Percentiles rank a stretch among this genome's conserved stretches.
These are phyloP conservation scores for Masticophis lateralis DNA, from an alignment of 2,797 vertebrate genomes.

Conservation along the genomic window DNA sequence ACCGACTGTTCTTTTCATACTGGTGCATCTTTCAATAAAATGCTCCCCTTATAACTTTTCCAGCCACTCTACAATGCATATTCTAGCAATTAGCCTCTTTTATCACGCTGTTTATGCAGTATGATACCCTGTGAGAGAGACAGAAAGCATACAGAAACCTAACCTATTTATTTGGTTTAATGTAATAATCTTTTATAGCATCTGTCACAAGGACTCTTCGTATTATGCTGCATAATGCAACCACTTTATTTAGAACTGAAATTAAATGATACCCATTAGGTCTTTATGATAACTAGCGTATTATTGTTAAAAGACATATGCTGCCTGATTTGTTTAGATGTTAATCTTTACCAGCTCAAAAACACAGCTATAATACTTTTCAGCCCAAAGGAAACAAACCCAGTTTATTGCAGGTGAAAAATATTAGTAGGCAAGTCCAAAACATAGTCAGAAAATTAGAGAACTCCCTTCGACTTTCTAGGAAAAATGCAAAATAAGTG, in stretches of 20 bases:
- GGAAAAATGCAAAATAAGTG: slow-evolving; percentile 42
- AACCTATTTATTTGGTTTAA: slow-evolving; percentile 59
- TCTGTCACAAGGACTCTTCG: slow-evolving; percentile 45
- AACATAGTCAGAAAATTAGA: slow-evolving; percentile 55
- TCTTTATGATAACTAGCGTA: slow-evolving; percentile 50
- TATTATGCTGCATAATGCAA: slow-evolving; percentile 41
- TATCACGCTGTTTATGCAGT: slow-evolving; percentile 55
- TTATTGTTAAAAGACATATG: slow-evolving; percentile 28
- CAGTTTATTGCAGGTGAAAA: slow-evolving; percentile 41
- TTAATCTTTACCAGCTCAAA: slow-evolving; percentile 3
- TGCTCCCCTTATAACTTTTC: slow-evolving; percentile 43
- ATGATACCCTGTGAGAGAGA: slow-evolving; percentile 45
- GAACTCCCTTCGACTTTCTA: slow-evolving; percentile 61
- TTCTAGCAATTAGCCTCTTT: slow-evolving; percentile 60
- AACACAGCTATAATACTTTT: not conserved
- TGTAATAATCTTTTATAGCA: slow-evolving; percentile 62
- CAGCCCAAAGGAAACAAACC: slow-evolving; percentile 5
- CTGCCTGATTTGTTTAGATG: slow-evolving; percentile 38
- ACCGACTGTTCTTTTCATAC: slow-evolving; percentile 46
- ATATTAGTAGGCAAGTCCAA: slow-evolving; percentile 36
- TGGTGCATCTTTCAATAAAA: slow-evolving; percentile 51
- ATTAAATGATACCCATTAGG: slow-evolving; percentile 61
- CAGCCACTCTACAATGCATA: slow-evolving; percentile 52
- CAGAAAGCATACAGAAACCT: slow-evolving; percentile 26
- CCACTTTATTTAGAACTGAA: slow-evolving; percentile 56